Percentiles rank a stretch among this genome's conserved stretches.
phyloP scores from a whole-genome alignment of 2,888 invertebrate genomes.

The Electrophaes corylata region DNA sequence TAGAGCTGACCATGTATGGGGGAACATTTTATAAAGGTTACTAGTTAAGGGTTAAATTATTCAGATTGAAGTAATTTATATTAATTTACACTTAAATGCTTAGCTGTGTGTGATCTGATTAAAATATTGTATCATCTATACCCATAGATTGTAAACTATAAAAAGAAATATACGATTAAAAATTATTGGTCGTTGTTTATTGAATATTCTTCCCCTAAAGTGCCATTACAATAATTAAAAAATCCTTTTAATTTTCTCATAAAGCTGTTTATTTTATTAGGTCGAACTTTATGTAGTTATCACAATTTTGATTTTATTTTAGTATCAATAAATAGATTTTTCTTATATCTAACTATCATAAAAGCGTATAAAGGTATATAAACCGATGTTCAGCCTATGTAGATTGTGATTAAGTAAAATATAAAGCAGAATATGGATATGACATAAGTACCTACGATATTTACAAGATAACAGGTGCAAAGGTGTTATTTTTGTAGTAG shows the following conservation, averaged over 20 bases:
- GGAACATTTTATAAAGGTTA: constrained; percentile 79
- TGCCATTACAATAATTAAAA: not conserved
- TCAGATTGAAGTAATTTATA: constrained; percentile 79
- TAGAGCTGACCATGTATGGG: constrained; percentile 66
- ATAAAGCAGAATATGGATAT: not conserved
- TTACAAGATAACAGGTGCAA: too few species aligned
- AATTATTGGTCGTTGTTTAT: constrained; percentile 72
- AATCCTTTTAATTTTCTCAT: not conserved
- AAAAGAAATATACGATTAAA: constrained; percentile 80
- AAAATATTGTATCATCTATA: constrained; percentile 71
- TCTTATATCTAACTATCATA: constrained; percentile 38
- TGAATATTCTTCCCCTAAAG: constrained; percentile 16
- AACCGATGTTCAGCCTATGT: too few species aligned
- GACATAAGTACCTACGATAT: not conserved
- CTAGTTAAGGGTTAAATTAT: constrained; percentile 80
- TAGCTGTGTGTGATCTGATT: constrained; percentile 83
- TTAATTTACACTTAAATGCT: constrained; percentile 77
- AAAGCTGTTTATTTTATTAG: constrained; percentile 21
- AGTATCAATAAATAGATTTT: constrained; percentile 44
- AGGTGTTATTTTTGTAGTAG: too few species aligned
- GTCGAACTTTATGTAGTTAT: constrained; percentile 12
- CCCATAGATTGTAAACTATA: constrained; percentile 81
- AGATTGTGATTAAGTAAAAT: too few species aligned
- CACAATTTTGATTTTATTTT: constrained; percentile 22
- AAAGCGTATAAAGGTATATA: too few species aligned